phyloP scores from a whole-genome alignment of 2,797 vertebrate species.

The Anableps anableps region DNA sequence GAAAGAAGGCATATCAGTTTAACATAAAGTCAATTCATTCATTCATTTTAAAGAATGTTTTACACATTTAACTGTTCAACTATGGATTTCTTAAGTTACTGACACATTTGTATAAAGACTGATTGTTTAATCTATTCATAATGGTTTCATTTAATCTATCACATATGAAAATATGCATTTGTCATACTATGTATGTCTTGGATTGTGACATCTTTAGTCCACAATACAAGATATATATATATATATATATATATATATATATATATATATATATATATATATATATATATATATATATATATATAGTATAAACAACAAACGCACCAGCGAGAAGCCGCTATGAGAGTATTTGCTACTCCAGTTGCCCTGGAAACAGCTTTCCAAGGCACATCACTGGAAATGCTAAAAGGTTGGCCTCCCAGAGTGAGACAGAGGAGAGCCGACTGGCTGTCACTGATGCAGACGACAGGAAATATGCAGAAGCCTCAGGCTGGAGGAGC shows the following conservation, averaged over 20 bases:
- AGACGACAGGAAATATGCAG: slow-evolving; percentile 48
- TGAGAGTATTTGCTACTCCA: slow-evolving; percentile 79
- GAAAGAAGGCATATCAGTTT: background rate
- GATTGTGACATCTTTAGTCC: background rate
- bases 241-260: slow-evolving; percentile 71
- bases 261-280: slow-evolving; percentile 70
- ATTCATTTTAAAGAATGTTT: background rate
- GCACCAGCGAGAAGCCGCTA: slow-evolving; percentile 68
- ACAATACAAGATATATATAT: background rate
- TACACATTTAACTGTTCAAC: too few species aligned
- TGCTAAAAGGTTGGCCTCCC: slow-evolving; percentile 81
- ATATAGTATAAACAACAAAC: slow-evolving; percentile 78
- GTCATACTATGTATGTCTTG: background rate
- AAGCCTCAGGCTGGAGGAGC: slow-evolving; percentile 39
- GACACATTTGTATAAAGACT: background rate
- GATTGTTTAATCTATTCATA: background rate
- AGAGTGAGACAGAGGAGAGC: slow-evolving; percentile 71
- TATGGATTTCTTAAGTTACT: too few species aligned
- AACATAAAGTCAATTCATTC: background rate
- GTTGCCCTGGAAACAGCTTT: slow-evolving; percentile 88
- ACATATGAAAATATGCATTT: background rate
- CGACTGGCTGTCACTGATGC: slow-evolving; percentile 69
- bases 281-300: slow-evolving; percentile 72
- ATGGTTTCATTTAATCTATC: background rate
- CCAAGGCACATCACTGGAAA: slow-evolving; percentile 79